phyloP scores from a whole-genome alignment of 2,797 vertebrate genomes.

The Discoglossus pictus region DNA sequence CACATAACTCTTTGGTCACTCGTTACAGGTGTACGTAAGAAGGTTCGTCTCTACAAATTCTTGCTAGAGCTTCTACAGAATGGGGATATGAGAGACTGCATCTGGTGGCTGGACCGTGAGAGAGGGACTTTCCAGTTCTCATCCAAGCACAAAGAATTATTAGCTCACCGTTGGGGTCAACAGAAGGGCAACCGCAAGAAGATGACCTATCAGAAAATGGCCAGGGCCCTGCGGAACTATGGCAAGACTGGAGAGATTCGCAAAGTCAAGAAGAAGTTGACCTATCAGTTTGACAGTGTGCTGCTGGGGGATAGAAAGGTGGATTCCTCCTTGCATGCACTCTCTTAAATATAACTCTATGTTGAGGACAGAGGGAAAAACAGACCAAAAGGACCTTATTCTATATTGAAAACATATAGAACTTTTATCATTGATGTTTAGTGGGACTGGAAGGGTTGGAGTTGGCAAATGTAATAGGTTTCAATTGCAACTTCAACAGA shows the following conservation, averaged over 20 bases:
- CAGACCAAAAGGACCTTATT: not conserved
- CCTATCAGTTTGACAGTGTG: conserved; percentile 69
- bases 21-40: conserved; percentile 66
- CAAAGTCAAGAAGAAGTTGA: conserved; percentile 73
- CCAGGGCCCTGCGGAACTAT: conserved; percentile 70
- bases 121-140: conserved; percentile 72
- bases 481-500: no score
- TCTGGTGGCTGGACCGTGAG: conserved; percentile 71
- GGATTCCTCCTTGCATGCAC: not conserved
- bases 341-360: not conserved
- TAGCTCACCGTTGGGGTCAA: conserved; percentile 71
- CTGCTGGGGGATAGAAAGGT: conserved; percentile 52
- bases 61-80: conserved; percentile 66
- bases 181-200: conserved; percentile 74
- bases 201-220: conserved; percentile 76
- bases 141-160: conserved; percentile 69
- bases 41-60: conserved; percentile 71
- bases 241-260: conserved; percentile 72
- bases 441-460: no score
- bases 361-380: not conserved
- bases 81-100: conserved; percentile 70
- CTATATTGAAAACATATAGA: no score
- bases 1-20: no score
- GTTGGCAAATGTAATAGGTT: no score
- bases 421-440: no score